Base-by-base conservation (phyloP, 2,113 vertebrate genomes). In the Serranochromis macrocephalus region DNA sequence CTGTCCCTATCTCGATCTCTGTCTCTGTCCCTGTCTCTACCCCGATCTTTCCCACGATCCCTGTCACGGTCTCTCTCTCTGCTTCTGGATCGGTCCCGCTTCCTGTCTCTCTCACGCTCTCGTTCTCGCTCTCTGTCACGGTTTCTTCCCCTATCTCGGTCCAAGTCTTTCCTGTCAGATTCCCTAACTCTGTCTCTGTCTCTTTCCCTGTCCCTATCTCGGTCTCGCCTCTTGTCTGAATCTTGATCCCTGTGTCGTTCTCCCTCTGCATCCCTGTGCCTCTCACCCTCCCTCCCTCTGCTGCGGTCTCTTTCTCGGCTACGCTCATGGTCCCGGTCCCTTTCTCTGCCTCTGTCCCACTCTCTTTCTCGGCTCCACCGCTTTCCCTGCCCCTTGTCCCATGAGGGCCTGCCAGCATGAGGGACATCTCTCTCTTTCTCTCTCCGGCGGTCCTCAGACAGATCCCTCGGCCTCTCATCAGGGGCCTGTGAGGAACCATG, bases 401-500 rank as follows among this genome's bases (percentile, higher is more conserved):
- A 97, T 29, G 93, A 89, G 0, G 92, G 71, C 63, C 96, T 91
- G 33, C 94, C 94, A 8, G 81, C 53, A 12, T 93, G 94, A 13
- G 81, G 68, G 29, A 66, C 92, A 5, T 96, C 95, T 17, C 94
- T 87, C 31, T 97, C 98, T 40, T 97, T 98, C 29, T 95, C 95
- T 40, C 92, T 90, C 19, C 91, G 79, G 13, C 97, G 95, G 38
- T 99, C 98, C n/a, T 99, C 98, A 2, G 96, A 96, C 19, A 94
- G 68, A 40, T 98, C 95, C 29, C 96, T 95, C 47, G 94, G 97
- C 17, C 97, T 96, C 47, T 96, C 96, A 55, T 99, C 97, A 0
- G 92, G 92, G 11, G 92, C 91, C 31, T 95, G 96, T 11, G 68
- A 63, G 4, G 97, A 95, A 1, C 92, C 68, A 49, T 96, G 94